phyloP scores from a whole-genome alignment of 2,113 vertebrate genomes.

The Myiozetetes cayanensis region DNA sequence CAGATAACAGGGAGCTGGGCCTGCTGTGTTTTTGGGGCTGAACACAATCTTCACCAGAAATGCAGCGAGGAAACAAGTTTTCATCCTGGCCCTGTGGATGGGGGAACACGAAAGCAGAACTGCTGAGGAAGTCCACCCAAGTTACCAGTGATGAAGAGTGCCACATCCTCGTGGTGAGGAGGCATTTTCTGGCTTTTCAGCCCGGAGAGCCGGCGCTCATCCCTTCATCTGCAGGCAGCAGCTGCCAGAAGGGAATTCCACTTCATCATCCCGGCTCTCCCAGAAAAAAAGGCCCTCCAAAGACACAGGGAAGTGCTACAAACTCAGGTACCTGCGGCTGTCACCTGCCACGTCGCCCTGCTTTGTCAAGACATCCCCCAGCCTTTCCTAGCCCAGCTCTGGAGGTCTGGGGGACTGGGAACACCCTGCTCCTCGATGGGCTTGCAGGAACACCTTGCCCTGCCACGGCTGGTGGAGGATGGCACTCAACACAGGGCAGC shows the following conservation, averaged over 20 bases:
- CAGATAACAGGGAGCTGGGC: background rate
- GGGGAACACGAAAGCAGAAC: background rate
- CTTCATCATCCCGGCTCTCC: background rate
- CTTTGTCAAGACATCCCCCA: background rate
- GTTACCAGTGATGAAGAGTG: background rate
- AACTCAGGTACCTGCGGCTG: background rate
- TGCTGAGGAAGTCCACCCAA: background rate
- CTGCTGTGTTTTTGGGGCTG: background rate
- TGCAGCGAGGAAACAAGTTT: background rate
- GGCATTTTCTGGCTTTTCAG: background rate
- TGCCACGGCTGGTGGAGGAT: background rate
- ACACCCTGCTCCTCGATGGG: background rate
- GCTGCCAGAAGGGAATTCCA: background rate
- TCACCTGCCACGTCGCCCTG: background rate
- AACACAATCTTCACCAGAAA: background rate
- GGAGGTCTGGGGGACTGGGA: background rate
- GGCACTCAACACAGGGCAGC: fast-evolving
- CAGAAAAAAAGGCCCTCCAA: background rate
- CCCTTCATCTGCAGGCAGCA: background rate
- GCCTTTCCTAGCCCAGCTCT: background rate
- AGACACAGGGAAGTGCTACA: background rate
- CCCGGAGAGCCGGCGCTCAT: background rate
- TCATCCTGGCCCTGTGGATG: background rate
- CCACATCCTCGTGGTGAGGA: background rate
- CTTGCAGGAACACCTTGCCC: background rate